Conservation (phyloP, 2,113 vertebrate genomes). For the Tachuris rubrigastra region DNA sequence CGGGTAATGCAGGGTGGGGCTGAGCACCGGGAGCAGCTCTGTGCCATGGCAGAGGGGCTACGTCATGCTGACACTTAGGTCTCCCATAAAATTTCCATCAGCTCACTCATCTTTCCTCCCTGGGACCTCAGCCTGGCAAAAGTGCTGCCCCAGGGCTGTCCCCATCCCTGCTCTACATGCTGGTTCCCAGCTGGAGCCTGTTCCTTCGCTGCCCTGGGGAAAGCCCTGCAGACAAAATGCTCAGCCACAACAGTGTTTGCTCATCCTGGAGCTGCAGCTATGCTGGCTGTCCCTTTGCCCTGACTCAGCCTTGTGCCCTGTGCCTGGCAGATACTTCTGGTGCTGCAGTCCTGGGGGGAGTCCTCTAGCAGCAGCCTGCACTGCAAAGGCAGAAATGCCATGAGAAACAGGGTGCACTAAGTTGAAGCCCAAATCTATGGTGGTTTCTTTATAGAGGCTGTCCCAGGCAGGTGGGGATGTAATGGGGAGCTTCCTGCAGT, state of each 20-base stretch:
- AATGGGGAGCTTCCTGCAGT: background rate
- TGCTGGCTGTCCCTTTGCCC: background rate
- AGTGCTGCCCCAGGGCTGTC: background rate
- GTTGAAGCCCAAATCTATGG: background rate
- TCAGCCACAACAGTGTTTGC: background rate
- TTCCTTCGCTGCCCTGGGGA: background rate
- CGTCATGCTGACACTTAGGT: accelerated
- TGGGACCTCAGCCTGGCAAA: background rate
- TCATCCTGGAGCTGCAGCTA: background rate
- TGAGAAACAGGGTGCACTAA: background rate
- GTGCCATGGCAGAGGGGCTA: accelerated
- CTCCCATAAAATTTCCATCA: background rate
- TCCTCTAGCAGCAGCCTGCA: background rate
- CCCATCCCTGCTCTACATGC: background rate
- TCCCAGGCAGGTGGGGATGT: background rate
- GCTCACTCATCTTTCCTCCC: background rate
- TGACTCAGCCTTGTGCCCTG: background rate
- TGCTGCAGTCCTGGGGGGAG: background rate
- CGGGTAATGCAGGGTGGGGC: background rate
- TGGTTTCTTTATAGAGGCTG: background rate
- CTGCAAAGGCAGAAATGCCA: background rate
- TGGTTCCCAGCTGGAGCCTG: background rate
- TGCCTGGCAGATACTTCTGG: background rate
- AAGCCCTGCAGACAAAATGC: background rate
- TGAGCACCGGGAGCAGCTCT: background rate